Evolutionary conservation across 2,888 invertebrate species (phyloP), one percentile per base, ranked within the genome.

Genomic region (Patella pellucida): DNA sequence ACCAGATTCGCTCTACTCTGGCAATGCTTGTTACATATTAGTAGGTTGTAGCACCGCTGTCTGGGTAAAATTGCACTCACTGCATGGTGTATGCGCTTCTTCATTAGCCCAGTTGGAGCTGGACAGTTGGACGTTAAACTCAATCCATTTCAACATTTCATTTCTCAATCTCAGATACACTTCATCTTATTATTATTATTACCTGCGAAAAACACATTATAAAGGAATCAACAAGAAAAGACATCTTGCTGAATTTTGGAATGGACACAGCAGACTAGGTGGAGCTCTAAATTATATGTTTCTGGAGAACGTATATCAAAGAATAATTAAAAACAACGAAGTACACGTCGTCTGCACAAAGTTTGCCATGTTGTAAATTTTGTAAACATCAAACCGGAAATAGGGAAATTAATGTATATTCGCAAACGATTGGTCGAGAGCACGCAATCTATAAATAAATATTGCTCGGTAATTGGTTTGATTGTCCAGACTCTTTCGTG

Each of bases 121-220:
- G 7, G 9, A 41, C 7, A 9, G 9, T 9, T 0, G 1, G 41
- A 68, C 16, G 19, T 74, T 41, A 41, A 31, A 41, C 41, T 0
- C 41, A 4, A 31, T 31, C 7, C 5, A n/a, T n/a, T n/a, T n/a
- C n/a, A n/a, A n/a, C 41, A 9, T 41, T 41, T 9, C 41, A 41
- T 41, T 41, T 41, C 41, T 9, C 1, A 7, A 2, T 41, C 41
- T 7, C 41, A 9, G 4, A 9, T 9, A 41, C 2, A 4, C 4
- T 9, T 11, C 14, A 50, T 41, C 23, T 12, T 4, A n/a, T 5
- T 41, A n/a, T 12, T 4, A n/a, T 5, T 41, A n/a, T 19, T 91
- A 94, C 95, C 93, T 95, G 95, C 73, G 96, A 96, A 86, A 95
- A 93, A 82, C 96, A 93, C 90, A 97, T 95, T 81, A 96, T 94